A percentile compares a stretch with the other conserved stretches of the same genome.
phyloP scores from a whole-genome alignment of 2,888 invertebrate species.

The Auanema sp. region DNA sequence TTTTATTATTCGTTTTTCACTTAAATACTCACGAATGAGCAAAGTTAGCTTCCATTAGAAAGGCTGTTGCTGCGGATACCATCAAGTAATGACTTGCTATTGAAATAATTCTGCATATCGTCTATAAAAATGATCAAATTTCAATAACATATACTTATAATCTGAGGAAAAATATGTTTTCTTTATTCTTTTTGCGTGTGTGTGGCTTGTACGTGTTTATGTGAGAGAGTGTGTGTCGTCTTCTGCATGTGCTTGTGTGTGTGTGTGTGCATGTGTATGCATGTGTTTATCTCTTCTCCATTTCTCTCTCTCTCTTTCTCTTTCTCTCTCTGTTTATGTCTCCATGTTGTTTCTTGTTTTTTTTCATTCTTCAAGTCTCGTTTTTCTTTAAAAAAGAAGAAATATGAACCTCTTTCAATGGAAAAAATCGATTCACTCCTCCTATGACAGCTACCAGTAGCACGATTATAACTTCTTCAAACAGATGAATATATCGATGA shows the following conservation, averaged over 20 bases:
- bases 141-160: background rate
- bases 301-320: background rate
- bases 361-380: too few relatives aligned
- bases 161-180: background rate
- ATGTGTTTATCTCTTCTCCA: background rate
- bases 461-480: slow-evolving; percentile 40
- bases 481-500: slow-evolving; percentile 42
- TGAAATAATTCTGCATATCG: slow-evolving; percentile 34
- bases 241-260: background rate
- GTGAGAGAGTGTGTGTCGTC: background rate
- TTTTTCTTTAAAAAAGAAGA: slow-evolving; percentile 1
- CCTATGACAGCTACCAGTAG: slow-evolving; percentile 25
- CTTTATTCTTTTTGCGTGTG: background rate
- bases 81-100: slow-evolving; percentile 42
- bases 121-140: slow-evolving; percentile 19
- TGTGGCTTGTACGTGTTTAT: background rate
- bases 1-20: background rate
- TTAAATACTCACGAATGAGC: slow-evolving; percentile 37
- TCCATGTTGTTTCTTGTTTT: too few relatives aligned
- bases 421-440: background rate
- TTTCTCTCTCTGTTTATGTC: too few relatives aligned
- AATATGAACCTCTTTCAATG: slow-evolving; percentile 1
- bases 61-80: slow-evolving; percentile 33
- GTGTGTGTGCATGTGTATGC: background rate
- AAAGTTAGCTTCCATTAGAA: slow-evolving; percentile 41